Evolutionary conservation across 2,888 invertebrate genomes (phyloP), one percentile per base, ranked within the genome.

Genomic region (Melieria picta): DNA sequence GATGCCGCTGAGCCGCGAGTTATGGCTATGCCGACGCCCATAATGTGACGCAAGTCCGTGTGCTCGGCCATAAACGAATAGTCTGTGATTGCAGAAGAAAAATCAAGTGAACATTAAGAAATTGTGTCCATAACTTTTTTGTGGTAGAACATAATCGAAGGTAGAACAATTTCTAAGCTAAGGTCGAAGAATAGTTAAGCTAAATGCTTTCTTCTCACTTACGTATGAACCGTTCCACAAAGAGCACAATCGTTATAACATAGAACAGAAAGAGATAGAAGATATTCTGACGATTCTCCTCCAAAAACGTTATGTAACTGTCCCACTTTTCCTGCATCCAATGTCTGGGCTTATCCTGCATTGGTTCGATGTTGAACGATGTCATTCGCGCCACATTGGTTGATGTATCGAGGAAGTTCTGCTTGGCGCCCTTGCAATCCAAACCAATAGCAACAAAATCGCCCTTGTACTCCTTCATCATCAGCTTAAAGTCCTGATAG

Each of bases 61-160:
- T 98, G 97, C 83, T 98, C 98, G 0, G 96, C 93, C 94, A 98
- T 95, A 85, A 97, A 97, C 0, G 97, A 96, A 84, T 98, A 98
- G 88, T 97, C 94, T 94, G 81, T 3, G 86, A 73, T 30, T 30
- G 2, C 1, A 30, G 30, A 3, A 30, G 30, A 63, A 57, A 46
- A 48, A 65, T 46, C 84, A 76, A 58, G 30, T 2, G 30, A 30
- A 30, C 30, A 30, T 30, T 30, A 3, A 30, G 30, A 30, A 30
- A 16, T 16, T 16, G 16, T 16, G 16, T 16, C 1, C 16, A 16
- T 0, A 16, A 16, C 16, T 16, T 16, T 16, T 16, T 16, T 16
- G 16, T 16, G 16, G 16, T 13, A 4, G 13, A 11, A 7, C 0
- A 9, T 43, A 43, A 50, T 65, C 11, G n/a, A 7, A n/a, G 13